Conservation (phyloP, 2,113 vertebrate genomes). For the Zosterops japonicus region DNA sequence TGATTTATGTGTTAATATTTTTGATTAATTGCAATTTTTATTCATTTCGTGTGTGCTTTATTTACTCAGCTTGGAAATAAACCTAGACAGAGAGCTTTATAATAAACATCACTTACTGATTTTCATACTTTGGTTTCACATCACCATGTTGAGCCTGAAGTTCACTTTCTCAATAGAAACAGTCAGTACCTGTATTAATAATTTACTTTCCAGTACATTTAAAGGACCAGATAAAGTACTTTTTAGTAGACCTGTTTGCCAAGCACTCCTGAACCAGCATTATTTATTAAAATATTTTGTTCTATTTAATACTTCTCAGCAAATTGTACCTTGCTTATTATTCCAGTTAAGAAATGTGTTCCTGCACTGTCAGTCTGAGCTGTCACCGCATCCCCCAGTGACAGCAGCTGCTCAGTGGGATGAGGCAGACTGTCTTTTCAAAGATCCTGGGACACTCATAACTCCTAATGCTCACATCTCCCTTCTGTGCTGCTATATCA, state of each 20-base stretch:
- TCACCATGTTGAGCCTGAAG: neutral
- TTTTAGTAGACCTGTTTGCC: neutral
- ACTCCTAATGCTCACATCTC: neutral
- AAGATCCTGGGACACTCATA: neutral
- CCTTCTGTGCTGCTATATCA: neutral
- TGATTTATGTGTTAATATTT: neutral
- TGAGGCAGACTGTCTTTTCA: neutral
- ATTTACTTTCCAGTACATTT: neutral
- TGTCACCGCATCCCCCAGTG: neutral
- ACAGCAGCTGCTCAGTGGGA: neutral
- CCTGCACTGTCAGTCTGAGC: neutral
- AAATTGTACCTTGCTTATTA: neutral
- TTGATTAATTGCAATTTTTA: neutral
- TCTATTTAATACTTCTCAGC: neutral
- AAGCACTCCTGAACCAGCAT: neutral
- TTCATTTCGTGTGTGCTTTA: neutral
- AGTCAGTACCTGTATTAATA: neutral
- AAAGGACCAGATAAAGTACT: neutral
- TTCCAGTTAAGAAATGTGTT: neutral
- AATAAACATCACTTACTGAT: neutral
- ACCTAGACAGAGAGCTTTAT: neutral
- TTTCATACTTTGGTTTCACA: neutral
- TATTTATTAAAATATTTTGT: neutral
- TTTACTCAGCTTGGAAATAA: conserved; percentile 7
- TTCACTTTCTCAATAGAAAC: neutral